These are phyloP conservation scores for Hartigia nigra DNA, from an alignment of 2,888 invertebrate species.

Conservation along the genomic window DNA sequence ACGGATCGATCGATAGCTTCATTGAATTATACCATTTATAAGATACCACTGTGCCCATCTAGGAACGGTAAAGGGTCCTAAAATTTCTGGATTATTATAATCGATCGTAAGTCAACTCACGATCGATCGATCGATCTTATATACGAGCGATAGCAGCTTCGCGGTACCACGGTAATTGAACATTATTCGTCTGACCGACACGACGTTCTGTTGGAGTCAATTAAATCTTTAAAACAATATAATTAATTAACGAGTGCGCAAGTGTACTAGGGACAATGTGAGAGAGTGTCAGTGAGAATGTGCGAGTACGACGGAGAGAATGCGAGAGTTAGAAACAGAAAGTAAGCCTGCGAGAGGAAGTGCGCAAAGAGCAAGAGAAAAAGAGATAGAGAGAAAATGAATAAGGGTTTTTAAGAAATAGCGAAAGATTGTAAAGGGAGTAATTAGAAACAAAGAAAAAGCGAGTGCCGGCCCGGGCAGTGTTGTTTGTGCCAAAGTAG, in stretches of 20 bases:
- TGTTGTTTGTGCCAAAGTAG: slow-evolving; percentile 64
- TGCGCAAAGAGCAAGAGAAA: not conserved
- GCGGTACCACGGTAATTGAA: slow-evolving; percentile 25
- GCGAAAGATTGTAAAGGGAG: slow-evolving; percentile 30
- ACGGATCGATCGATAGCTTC: not conserved
- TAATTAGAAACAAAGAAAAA: not conserved
- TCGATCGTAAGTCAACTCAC: no score
- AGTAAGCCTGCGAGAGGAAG: not conserved
- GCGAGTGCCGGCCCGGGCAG: slow-evolving; percentile 20
- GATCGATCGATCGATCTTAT: not conserved
- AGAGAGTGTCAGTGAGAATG: not conserved
- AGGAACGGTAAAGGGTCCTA: not conserved
- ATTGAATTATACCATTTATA: not conserved
- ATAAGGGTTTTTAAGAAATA: slow-evolving; percentile 8
- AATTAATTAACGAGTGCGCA: slow-evolving; percentile 30
- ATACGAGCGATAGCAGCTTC: not conserved
- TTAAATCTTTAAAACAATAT: slow-evolving; percentile 61
- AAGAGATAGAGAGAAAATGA: not conserved
- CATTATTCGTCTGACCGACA: slow-evolving; percentile 48
- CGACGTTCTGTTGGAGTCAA: slow-evolving; percentile 62
- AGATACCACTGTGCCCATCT: not conserved
- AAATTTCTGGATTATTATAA: no score
- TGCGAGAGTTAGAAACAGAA: not conserved
- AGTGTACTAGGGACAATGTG: not conserved
- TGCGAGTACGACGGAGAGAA: not conserved